Evolutionary conservation across 1,140 invertebrate species (phyloP), one percentile per base, ranked within the genome.

Genomic region (Drosophila dunni): DNA sequence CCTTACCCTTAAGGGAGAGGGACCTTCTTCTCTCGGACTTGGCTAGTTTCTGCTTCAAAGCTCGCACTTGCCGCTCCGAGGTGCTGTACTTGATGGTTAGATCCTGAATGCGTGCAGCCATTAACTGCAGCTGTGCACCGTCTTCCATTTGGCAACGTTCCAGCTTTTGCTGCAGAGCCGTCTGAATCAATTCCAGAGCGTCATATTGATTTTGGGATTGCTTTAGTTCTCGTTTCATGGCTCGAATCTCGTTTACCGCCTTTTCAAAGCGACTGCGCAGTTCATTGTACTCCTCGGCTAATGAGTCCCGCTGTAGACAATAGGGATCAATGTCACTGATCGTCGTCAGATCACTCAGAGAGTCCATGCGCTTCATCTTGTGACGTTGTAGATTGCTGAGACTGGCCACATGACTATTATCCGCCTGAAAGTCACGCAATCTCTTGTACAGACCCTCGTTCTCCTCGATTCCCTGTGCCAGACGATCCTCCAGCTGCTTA

Each of bases 71-170:
- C 79, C 97, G 97, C 82, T 98, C 97, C n/a, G 96, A 96, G 1
- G 94, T 94, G 3, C 94, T 95, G 20, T 97, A 93, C 92, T 98
- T 98, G 36, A 94, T 94, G 0, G 97, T 97, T 38, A 98, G 92
- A 91, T 98, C 97, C 84, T 97, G 95, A 44, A 98, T 95, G 29
- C 97, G 94, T n/a, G 95, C 95, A 1, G 95, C 96, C 96, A 97
- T 96, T 64, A 97, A 92, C 50, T 95, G 94, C 17, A 96, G 94
- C 91, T 97, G 96, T 0, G 95, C 94, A 62, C 95, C 94, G 79
- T 96, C 95, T 64, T 96, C 95, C 71, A 95, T 94, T 73, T 95
- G 95, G 45, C 94, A 92, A 4, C 95, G 91, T 68, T 95, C 94
- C 71, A 96, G 93, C 83, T 97, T 96, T 86, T 96, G 95, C 53